These are phyloP conservation scores for Poecilia velifera DNA, from an alignment of 2,797 vertebrate genomes.

Conservation along the genomic window DNA sequence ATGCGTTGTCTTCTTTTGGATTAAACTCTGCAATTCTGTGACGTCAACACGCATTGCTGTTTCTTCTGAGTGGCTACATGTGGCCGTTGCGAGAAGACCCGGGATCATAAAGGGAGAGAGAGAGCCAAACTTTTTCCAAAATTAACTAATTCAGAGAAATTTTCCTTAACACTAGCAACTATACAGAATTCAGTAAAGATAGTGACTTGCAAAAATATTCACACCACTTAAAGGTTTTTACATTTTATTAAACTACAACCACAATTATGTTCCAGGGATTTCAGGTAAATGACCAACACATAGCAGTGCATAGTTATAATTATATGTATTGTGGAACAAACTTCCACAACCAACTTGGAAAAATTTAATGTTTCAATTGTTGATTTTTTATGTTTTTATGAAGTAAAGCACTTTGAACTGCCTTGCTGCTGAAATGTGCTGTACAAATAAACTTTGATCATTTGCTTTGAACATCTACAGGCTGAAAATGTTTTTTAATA, in stretches of 20 bases:
- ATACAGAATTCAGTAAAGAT: background rate
- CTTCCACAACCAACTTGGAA: too few relatives aligned
- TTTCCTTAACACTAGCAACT: background rate
- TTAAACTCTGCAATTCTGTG: too few relatives aligned
- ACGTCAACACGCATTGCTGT: too few relatives aligned
- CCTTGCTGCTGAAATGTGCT: background rate
- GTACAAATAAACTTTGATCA: background rate
- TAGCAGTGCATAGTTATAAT: background rate
- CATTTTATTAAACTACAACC: background rate
- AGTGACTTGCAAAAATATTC: background rate
- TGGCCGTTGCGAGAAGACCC: too few relatives aligned
- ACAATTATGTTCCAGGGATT: background rate
- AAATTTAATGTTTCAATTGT: too few relatives aligned
- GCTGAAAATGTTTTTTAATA: background rate
- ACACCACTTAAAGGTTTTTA: background rate
- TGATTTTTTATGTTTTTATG: too few relatives aligned
- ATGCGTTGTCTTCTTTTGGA: too few relatives aligned
- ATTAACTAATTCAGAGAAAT: too few relatives aligned
- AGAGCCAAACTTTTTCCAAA: too few relatives aligned
- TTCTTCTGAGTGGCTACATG: too few relatives aligned
- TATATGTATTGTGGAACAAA: background rate
- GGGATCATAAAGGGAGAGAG: too few relatives aligned
- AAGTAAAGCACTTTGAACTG: background rate
- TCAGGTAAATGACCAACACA: background rate
- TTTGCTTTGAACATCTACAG: background rate